Evolutionary conservation across 2,888 invertebrate species (phyloP), one percentile per base, ranked within the genome.

Genomic region (Tridacna crocea): DNA sequence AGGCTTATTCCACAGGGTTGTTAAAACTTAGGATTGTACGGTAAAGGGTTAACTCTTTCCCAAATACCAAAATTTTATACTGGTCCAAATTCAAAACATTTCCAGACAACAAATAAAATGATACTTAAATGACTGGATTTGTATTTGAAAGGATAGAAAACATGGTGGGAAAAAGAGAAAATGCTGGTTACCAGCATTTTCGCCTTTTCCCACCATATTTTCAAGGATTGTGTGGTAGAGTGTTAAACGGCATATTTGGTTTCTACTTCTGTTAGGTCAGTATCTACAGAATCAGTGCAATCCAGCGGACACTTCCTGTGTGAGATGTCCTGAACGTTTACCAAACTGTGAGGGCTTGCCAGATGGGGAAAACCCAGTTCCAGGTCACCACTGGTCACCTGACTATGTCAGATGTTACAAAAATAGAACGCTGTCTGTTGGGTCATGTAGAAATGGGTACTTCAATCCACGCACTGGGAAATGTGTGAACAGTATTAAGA

Each of bases 311-410:
- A 74, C 70, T 47, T 68, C 77, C 8, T 84, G 83, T 75, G 47
- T 76, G 15, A 66, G 86, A 55, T 88, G 88, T 73, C 82, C 83
- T 13, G 83, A 85, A 24, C 72, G 87, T 27, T 70, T 83, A 15
- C 87, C 87, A 8, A 85, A 82, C 70, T 87, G 87, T 73, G 78
- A 84, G n/a, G 87, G 87, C 0, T 73, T 87, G 24, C 79, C 80
- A 15, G 83, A 87, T 27, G 85, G 87, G 27, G 83, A 85, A 66
- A 80, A 87, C 26, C 65, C 79, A 17, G 68, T 87, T 19, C 75
- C 75, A 55, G 83, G 83, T 22, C 80, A 79, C 22, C 79, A 76
- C 46, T 87, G 84, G 84, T 77, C 77, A 63, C 48, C 46, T 22
- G 78, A 83, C 15, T 87, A 87, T 70, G 61, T 87, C 4, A 75